Conservation (phyloP, 2,113 vertebrate genomes). For the Scomber scombrus region DNA sequence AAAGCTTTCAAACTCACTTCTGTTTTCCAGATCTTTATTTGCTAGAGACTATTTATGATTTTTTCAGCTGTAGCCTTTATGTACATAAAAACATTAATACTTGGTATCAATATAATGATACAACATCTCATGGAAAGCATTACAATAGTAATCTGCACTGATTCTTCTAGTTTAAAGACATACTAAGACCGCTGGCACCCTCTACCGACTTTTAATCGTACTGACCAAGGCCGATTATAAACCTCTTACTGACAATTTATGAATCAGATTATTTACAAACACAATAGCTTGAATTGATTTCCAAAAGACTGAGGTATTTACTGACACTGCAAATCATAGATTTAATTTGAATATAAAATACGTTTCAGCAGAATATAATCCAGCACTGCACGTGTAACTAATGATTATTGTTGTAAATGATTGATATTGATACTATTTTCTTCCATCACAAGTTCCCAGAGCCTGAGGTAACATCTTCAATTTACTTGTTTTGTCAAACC, state of each 20-base stretch:
- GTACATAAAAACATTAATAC: constrained; percentile 1
- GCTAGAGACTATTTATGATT: background rate
- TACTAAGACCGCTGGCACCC: constrained; percentile 54
- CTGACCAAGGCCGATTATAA: background rate
- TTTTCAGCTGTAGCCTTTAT: background rate
- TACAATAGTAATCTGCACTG: background rate
- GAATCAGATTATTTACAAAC: background rate
- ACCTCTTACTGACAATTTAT: background rate
- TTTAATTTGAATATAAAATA: background rate
- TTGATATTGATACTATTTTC: background rate
- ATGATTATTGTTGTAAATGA: background rate
- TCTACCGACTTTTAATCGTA: constrained; percentile 53
- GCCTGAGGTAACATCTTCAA: background rate
- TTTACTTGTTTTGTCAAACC: background rate
- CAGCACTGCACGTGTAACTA: background rate
- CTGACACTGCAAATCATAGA: background rate
- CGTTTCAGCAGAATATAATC: no score
- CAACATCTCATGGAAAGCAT: background rate
- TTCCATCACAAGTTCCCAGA: background rate
- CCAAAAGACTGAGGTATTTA: background rate
- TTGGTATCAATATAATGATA: background rate
- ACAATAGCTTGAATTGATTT: background rate
- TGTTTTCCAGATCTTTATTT: background rate
- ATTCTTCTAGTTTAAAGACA: constrained; percentile 1
- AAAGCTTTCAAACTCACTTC: background rate